A percentile compares a stretch with the other conserved stretches of the same genome.
Conservation (phyloP, 2,113 vertebrate genomes). For the Laticauda colubrina region DNA sequence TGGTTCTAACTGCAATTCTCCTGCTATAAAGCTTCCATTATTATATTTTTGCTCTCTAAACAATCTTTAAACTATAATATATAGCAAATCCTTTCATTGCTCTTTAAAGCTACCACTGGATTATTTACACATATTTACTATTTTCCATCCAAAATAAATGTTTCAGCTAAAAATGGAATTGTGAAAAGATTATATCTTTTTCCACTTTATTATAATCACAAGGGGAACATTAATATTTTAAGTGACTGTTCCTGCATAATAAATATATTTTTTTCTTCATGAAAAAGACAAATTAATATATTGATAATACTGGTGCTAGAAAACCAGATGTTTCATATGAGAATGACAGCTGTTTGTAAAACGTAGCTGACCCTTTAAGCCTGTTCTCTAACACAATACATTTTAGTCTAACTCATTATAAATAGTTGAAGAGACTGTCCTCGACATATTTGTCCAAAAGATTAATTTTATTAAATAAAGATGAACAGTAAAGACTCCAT, state of each 20-base stretch:
- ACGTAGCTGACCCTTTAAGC: constrained; percentile 75
- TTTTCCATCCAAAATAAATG: constrained; percentile 26
- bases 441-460: constrained; percentile 72
- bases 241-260: constrained; percentile 36
- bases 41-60: constrained; percentile 48
- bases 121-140: constrained; percentile 35
- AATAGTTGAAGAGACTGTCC: constrained; percentile 69
- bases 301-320: constrained; percentile 39
- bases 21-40: constrained; percentile 39
- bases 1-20: constrained; percentile 30
- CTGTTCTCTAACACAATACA: constrained; percentile 67
- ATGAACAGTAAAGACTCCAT: constrained; percentile 38
- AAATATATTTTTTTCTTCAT: constrained; percentile 49
- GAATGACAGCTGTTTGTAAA: constrained; percentile 79
- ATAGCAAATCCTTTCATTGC: constrained; percentile 36
- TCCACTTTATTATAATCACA: constrained; percentile 19
- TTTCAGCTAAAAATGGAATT: constrained; percentile 44
- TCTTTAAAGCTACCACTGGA: constrained; percentile 34
- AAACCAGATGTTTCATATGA: constrained; percentile 75
- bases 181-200: constrained; percentile 18
- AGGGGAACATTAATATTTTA: neutral
- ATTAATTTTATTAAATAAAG: constrained; percentile 68
- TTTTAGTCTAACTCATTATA: constrained; percentile 73
- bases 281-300: constrained; percentile 29
- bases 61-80: constrained; percentile 42